These are phyloP conservation scores for Pseudopipra pipra DNA, from an alignment of 2,113 vertebrate genomes.

Conservation along the genomic window DNA sequence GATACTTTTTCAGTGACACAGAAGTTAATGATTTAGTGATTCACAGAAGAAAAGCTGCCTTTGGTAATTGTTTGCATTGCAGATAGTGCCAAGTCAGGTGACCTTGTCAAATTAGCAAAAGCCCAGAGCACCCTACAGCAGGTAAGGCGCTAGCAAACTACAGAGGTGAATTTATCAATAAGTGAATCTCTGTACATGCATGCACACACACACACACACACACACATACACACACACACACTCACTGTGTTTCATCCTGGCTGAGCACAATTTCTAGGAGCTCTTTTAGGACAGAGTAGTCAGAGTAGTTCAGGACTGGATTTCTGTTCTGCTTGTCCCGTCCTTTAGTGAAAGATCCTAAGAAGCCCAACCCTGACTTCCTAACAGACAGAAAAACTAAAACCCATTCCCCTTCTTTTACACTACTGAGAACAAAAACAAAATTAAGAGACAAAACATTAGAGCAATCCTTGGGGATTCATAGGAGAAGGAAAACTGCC, in stretches of 20 bases:
- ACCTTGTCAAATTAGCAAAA: constrained; percentile 70
- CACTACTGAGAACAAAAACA: background rate
- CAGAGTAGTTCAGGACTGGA: background rate
- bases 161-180: background rate
- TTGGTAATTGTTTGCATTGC: constrained; percentile 63
- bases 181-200: background rate
- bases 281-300: background rate
- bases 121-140: background rate
- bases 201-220: accelerated
- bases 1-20: constrained; percentile 72
- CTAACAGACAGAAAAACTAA: background rate
- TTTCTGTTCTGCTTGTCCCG: background rate
- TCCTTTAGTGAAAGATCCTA: background rate
- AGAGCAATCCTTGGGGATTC: background rate
- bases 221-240: accelerated
- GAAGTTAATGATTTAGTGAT: constrained; percentile 81
- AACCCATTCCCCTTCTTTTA: background rate
- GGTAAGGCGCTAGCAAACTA: background rate
- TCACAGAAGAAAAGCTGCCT: constrained; percentile 57
- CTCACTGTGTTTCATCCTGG: background rate
- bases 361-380: background rate
- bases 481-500: background rate
- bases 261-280: background rate
- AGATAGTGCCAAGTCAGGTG: constrained; percentile 24
- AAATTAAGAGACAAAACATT: background rate